Evolutionary conservation across 1,140 invertebrate species (phyloP), one percentile per base, ranked within the genome.

Genomic region (Cherax destructor): DNA sequence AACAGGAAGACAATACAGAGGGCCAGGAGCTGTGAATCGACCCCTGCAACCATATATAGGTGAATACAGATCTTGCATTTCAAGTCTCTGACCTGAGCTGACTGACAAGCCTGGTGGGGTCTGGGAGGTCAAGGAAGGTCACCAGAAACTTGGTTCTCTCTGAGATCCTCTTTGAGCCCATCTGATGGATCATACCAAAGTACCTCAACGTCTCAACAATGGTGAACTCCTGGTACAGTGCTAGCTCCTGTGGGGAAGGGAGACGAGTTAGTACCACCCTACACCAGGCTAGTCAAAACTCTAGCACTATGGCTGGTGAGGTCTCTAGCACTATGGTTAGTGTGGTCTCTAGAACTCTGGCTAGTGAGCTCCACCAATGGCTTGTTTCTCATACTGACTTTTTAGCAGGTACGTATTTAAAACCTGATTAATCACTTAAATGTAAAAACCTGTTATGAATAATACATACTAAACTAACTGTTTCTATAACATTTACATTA

Each of bases 171-270:
- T 95, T 94, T 5, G 96, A 96, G 93, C 96, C 95, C 98, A 99
- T 98, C 86, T 98, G 97, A 94, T 98, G 98, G 93, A 99, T 97
- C 96, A 98, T 97, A n/a, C 98, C 98, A 94, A 99, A 99, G 94
- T 99, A 99, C 95, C 97, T 96, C 96, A 99, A 97, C 0, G 98
- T 99, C 94, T 99, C 99, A 90, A 96, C 96, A 92, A 99, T 99
- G 0, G 98, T 97, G 94, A 99, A 99, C 94, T 99, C 98, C 1
- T 97, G 97, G 94, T 98, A 99, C 0, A 99, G 95, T 0, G 98
- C 98, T 47, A 99, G 97, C 95, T 99, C 98, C 92, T 93, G 88
- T 6, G 24, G 50, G 52, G 52, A 56, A 56, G 52, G 52, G 9
- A 9, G 52, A 41, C 30, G 52, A 13, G 52, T 56, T 56, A 56